Evolutionary conservation across 2,888 invertebrate genomes (phyloP).

Genomic region (Diarsia dahlii): DNA sequence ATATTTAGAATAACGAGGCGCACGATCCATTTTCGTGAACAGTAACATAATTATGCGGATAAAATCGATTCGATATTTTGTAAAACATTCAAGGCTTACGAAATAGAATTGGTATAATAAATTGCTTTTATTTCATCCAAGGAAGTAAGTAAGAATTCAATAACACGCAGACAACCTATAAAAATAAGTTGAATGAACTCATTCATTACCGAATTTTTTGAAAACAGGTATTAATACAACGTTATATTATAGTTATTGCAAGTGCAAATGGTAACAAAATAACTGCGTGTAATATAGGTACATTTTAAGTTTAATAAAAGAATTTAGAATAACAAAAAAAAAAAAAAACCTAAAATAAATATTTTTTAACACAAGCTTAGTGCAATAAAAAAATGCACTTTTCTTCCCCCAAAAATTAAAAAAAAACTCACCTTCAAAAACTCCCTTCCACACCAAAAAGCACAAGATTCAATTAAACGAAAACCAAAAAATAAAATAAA

Average conservation of each 20-base stretch:
- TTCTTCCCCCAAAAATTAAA: neutral
- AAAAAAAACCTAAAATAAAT: too few relatives aligned
- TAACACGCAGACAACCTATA: neutral
- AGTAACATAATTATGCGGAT: neutral
- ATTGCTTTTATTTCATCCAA: neutral
- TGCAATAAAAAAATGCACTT: neutral
- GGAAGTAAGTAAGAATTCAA: neutral
- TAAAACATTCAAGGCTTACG: neutral
- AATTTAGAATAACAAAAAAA: too few relatives aligned
- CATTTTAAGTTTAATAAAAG: neutral
- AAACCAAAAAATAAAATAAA: constrained; percentile 9
- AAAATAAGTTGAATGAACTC: constrained; percentile 20
- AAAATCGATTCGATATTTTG: neutral
- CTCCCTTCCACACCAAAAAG: constrained; percentile 27
- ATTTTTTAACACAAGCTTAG: neutral
- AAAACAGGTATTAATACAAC: neutral
- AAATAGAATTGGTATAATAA: neutral
- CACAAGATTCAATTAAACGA: constrained; percentile 19
- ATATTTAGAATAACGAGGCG: neutral
- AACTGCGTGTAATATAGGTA: neutral
- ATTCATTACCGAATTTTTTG: too few relatives aligned
- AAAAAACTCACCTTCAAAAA: constrained; percentile 45
- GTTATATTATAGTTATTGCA: neutral
- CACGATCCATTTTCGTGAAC: neutral
- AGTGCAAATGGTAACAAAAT: neutral